Evolutionary conservation across 1,140 invertebrate species (phyloP), one percentile per base, ranked within the genome.

Genomic region (Pogonomyrmex barbatus): DNA sequence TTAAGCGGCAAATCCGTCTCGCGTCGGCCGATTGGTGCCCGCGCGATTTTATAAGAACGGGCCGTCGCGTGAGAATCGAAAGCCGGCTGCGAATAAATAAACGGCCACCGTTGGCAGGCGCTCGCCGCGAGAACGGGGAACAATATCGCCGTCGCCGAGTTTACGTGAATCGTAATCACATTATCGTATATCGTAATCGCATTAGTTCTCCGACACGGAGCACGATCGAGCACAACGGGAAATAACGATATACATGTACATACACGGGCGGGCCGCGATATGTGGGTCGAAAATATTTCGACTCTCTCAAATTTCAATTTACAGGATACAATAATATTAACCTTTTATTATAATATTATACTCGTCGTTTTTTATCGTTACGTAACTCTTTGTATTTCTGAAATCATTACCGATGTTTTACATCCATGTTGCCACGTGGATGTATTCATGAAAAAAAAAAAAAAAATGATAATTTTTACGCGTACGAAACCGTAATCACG

Each of bases 1-100:
- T 89, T 88, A 86, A 85, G 56, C 30, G 56, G 24, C 24, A 24
- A 24, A 24, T 50, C 30, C 62, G 45, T 39, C 85, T 88, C 76
- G 45, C 84, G 71, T 75, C 58, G 30, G n/a, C 30, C 60, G 88
- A 89, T 88, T 86, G 68, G 68, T 70, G 60, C 56, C 54, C 17
- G 62, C 14, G 62, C 17, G 65, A 83, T 60, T 89, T 76, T 68
- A 86, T 81, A 62, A 50, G 63, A 56, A 58, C 50, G 60, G 17
- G 8, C 50, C 39, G 65, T n/a, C 45, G 71, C 82, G 83, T 76
- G 88, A 89, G 88, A 86, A 88, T 77, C 76, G 83, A 88, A 89
- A 86, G 87, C 71, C 65, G 36, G 10, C 24, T 33, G 39, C 17
- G 76, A 82, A 62, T 52, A 76, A 62, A 60, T 60, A 67, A 85